A percentile compares a stretch with the other conserved stretches of the same genome.
These are phyloP conservation scores for Piaya cayana DNA, from an alignment of 2,113 vertebrate genomes.

Conservation along the genomic window DNA sequence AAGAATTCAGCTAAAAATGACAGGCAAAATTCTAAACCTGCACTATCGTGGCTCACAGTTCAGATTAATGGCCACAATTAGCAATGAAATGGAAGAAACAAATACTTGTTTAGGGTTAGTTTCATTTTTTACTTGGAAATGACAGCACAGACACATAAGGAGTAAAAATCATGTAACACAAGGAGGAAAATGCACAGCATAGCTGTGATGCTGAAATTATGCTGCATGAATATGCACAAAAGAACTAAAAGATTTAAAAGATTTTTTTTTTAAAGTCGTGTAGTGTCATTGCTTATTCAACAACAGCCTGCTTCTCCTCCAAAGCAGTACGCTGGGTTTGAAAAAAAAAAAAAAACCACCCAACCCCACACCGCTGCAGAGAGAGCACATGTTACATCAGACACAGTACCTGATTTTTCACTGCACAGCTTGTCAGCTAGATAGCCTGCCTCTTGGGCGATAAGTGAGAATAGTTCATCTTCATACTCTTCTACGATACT, in stretches of 20 bases:
- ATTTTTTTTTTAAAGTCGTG: background rate
- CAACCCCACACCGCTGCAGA: constrained; percentile 57
- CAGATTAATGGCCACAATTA: background rate
- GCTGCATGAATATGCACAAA: background rate
- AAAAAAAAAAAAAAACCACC: background rate
- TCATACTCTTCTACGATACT: constrained; percentile 85
- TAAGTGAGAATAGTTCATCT: constrained; percentile 85
- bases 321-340: constrained; percentile 45
- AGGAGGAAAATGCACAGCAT: background rate
- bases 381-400: constrained; percentile 72
- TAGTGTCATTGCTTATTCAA: constrained; percentile 34
- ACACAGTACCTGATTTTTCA: constrained; percentile 87
- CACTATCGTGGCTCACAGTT: background rate
- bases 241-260: constrained; percentile 7
- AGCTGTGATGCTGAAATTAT: background rate
- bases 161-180: background rate
- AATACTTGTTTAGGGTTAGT: background rate
- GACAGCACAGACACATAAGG: background rate
- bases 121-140: constrained; percentile 19
- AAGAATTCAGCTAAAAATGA: background rate
- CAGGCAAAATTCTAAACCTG: background rate
- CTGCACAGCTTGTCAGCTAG: constrained; percentile 86
- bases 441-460: constrained; percentile 75
- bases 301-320: constrained; percentile 5
- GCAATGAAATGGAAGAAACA: background rate